Evolutionary conservation across 2,113 vertebrate species (phyloP).

Genomic region (Sigmodon hispidus): DNA sequence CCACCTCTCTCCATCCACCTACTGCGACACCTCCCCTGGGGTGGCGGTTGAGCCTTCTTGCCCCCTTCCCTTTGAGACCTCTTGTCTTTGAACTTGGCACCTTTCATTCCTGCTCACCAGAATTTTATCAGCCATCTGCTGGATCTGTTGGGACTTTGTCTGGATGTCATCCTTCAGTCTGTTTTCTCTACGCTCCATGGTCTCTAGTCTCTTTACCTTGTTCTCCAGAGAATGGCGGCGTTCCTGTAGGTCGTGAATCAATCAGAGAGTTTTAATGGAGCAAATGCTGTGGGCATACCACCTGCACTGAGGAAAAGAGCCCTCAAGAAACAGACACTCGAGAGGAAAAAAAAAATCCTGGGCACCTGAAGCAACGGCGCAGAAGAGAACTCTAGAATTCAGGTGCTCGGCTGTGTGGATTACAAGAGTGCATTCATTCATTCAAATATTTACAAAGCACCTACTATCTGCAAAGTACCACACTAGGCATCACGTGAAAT

Average conservation of each 20-base stretch:
- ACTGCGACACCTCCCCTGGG: slow-evolving; percentile 13
- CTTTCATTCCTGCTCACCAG: slow-evolving; percentile 91
- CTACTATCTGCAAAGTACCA: slow-evolving; percentile 76
- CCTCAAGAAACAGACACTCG: slow-evolving; percentile 37
- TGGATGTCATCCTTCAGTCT: slow-evolving; percentile 99
- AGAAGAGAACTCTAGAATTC: slow-evolving; percentile 23
- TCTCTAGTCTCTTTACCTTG: slow-evolving; percentile 98
- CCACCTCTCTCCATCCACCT: slow-evolving; percentile 30
- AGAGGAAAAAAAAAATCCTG: slow-evolving; percentile 33
- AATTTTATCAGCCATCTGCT: slow-evolving; percentile 99
- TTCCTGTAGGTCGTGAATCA: slow-evolving; percentile 89
- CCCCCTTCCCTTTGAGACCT: slow-evolving; percentile 78
- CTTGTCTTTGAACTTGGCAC: slow-evolving; percentile 78
- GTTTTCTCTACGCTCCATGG: slow-evolving; percentile 96
- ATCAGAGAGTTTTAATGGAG: slow-evolving; percentile 80
- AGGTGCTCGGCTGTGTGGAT: slow-evolving; percentile 45
- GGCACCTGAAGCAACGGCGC: slow-evolving; percentile 35
- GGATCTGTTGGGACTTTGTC: slow-evolving; percentile 97
- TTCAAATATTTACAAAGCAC: slow-evolving; percentile 82
- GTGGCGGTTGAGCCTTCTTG: not conserved
- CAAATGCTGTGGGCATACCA: slow-evolving; percentile 38
- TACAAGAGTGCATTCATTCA: slow-evolving; percentile 81
- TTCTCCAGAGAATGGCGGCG: slow-evolving; percentile 98
- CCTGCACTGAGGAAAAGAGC: slow-evolving; percentile 55
- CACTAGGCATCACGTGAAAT: slow-evolving; percentile 42